phyloP scores from a whole-genome alignment of 2,797 vertebrate species.

The Gymnothorax javanicus region DNA sequence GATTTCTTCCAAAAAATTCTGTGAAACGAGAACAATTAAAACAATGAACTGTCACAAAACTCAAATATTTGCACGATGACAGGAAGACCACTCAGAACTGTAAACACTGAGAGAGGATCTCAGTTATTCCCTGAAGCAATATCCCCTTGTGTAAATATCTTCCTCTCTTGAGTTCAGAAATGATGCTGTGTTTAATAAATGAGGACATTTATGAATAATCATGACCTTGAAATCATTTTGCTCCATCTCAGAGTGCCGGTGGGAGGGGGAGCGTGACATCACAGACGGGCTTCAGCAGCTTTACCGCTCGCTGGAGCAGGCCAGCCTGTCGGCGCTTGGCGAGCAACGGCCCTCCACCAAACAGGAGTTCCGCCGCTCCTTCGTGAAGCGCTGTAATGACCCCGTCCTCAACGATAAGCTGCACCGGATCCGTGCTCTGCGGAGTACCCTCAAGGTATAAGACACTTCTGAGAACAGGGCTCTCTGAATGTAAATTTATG shows the following conservation, averaged over 20 bases:
- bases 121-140: not conserved
- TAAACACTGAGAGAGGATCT: too few species aligned
- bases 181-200: not conserved
- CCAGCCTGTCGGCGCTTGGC: conserved; percentile 79
- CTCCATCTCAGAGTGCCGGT: conserved; percentile 30
- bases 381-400: conserved; percentile 79
- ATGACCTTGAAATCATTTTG: not conserved
- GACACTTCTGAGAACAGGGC: not conserved
- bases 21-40: too few species aligned
- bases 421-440: conserved; percentile 83
- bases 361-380: conserved; percentile 82
- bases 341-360: conserved; percentile 81
- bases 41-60: too few species aligned
- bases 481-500: too few species aligned
- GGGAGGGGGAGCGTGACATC: conserved; percentile 76
- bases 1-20: too few species aligned
- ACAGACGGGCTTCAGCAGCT: conserved; percentile 83
- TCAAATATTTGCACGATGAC: too few species aligned
- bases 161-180: not conserved
- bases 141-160: not conserved
- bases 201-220: not conserved
- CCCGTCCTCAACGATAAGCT: conserved; percentile 85
- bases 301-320: conserved; percentile 80
- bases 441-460: conserved; percentile 87
- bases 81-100: too few species aligned